Percentiles rank a stretch among this genome's conserved stretches.
Evolutionary conservation across 2,113 vertebrate genomes (phyloP).

Genomic region (Oenanthe oenanthe): DNA sequence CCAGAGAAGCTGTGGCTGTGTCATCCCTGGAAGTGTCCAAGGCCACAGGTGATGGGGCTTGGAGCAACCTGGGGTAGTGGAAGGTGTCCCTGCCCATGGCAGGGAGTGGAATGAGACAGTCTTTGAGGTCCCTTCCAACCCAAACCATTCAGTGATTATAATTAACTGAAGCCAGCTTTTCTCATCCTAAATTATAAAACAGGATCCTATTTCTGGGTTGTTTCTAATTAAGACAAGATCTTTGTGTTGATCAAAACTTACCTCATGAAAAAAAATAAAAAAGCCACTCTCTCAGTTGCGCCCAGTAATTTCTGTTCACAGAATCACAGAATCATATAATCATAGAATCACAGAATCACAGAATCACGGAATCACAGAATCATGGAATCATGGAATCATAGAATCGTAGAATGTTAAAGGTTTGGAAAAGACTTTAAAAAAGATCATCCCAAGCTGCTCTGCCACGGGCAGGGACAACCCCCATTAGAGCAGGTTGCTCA

Average conservation of each 20-base stretch:
- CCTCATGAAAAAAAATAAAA: neutral
- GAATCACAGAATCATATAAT: neutral
- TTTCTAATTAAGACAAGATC: neutral
- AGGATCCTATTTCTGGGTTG: neutral
- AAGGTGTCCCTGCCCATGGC: neutral
- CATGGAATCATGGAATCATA: neutral
- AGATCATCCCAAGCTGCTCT: neutral
- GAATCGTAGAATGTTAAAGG: neutral
- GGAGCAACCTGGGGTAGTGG: neutral
- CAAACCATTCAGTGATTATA: neutral
- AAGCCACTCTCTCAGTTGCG: too few species aligned
- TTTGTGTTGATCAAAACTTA: neutral
- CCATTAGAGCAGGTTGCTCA: neutral
- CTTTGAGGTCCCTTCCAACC: neutral
- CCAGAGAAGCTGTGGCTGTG: neutral
- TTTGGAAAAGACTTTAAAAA: neutral
- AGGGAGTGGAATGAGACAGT: neutral
- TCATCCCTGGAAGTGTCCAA: neutral
- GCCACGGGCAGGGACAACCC: fast-evolving
- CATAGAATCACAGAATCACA: neutral
- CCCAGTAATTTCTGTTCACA: neutral
- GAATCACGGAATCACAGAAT: neutral
- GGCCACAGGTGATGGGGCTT: neutral
- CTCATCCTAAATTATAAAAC: neutral
- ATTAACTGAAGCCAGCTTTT: neutral